These are phyloP conservation scores for Tragulus kanchil DNA, from an alignment of 2,113 vertebrate genomes.

Conservation along the genomic window DNA sequence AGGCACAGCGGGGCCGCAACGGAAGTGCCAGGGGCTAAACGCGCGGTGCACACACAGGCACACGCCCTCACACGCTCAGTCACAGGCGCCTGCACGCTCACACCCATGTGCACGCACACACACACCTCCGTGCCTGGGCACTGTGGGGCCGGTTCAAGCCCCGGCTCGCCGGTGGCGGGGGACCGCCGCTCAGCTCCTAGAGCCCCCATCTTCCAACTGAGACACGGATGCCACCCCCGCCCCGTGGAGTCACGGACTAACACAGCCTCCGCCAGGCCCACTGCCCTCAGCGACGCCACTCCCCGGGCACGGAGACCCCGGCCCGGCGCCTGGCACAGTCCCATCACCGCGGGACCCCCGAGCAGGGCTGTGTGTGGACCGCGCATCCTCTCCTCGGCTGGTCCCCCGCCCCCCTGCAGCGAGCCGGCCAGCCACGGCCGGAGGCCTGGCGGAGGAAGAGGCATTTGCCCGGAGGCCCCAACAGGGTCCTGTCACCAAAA, in stretches of 20 bases:
- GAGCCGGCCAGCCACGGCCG: too few species aligned
- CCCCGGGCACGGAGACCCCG: not conserved
- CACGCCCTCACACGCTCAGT: too few species aligned
- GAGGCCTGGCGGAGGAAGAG: not conserved
- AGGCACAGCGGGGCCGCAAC: not conserved
- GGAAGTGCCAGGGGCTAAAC: not conserved
- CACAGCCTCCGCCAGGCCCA: not conserved
- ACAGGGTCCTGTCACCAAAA: not conserved
- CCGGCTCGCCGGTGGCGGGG: accelerated
- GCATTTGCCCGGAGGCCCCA: not conserved
- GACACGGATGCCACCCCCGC: not conserved
- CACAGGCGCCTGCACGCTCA: accelerated
- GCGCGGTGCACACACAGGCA: not conserved
- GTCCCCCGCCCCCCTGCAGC: too few species aligned
- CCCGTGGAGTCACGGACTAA: accelerated
- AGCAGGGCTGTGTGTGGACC: not conserved
- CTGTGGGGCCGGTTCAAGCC: accelerated
- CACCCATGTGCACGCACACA: not conserved
- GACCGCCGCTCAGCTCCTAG: not conserved
- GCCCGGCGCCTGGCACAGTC: not conserved
- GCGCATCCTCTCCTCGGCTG: too few species aligned
- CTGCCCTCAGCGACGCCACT: not conserved
- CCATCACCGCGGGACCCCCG: accelerated
- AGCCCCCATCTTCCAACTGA: not conserved
- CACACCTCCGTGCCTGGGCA: not conserved